A percentile compares a stretch with the other conserved stretches of the same genome.
Conservation (phyloP, 92 coral and sea anemone species). For the Micromussa lordhowensis region DNA sequence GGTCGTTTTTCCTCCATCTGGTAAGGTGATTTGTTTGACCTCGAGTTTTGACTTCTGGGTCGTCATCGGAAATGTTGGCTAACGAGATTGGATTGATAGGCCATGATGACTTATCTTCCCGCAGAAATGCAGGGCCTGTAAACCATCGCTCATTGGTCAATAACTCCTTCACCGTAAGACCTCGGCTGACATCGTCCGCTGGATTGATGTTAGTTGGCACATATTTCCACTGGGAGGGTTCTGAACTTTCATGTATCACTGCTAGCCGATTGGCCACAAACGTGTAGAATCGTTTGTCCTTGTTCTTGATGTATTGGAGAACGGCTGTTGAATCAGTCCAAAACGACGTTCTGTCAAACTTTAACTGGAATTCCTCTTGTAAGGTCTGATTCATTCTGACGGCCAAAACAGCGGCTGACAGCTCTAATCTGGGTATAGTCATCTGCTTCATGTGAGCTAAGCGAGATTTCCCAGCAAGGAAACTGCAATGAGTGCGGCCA, state of each 20-base stretch:
- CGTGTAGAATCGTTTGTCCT: constrained; percentile 2
- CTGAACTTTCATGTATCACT: not conserved
- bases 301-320: constrained; percentile 13
- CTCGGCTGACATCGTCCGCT: not conserved
- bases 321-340: not conserved
- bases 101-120: no score
- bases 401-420: not conserved
- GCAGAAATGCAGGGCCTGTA: no score
- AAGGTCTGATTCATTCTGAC: not conserved
- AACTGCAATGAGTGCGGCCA: not conserved
- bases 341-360: not conserved
- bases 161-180: not conserved
- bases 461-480: not conserved
- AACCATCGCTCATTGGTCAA: not conserved
- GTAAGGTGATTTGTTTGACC: not conserved
- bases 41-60: no score
- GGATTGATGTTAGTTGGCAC: not conserved
- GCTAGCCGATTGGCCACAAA: constrained; percentile 14
- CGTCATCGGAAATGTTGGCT: no score
- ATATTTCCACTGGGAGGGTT: no score
- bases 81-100: no score
- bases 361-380: not conserved
- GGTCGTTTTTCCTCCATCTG: not conserved
- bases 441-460: not conserved
- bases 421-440: not conserved